Percentiles rank a stretch among this genome's conserved stretches.
Evolutionary conservation across 2,888 invertebrate genomes (phyloP).

Genomic region (Agapetus fuscipes): DNA sequence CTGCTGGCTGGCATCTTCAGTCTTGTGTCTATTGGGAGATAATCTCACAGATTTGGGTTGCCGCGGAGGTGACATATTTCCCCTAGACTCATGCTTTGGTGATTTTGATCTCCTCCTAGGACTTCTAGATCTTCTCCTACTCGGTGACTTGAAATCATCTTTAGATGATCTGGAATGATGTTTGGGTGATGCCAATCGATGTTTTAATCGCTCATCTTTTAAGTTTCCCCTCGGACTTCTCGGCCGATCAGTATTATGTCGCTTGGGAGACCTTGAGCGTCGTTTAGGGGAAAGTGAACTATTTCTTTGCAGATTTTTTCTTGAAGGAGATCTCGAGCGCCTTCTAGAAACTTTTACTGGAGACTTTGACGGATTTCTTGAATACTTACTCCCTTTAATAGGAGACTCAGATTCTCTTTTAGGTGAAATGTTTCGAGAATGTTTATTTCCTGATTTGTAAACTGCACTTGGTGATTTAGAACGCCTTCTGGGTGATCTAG

Average conservation of each 20-base stretch:
- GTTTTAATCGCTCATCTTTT: too few relatives aligned
- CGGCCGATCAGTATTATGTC: background rate
- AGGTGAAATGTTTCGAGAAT: too few relatives aligned
- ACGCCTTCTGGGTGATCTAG: too few relatives aligned
- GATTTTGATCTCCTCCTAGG: conserved; percentile 1
- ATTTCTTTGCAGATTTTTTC: too few relatives aligned
- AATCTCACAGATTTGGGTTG: background rate
- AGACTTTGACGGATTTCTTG: too few relatives aligned
- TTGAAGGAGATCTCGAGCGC: conserved; percentile 4
- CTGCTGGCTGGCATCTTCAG: background rate
- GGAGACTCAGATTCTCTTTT: too few relatives aligned
- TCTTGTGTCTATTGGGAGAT: background rate
- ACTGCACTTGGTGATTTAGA: too few relatives aligned
- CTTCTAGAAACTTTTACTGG: background rate
- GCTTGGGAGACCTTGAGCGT: background rate
- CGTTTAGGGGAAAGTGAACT: background rate
- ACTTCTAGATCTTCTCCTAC: too few relatives aligned
- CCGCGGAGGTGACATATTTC: background rate
- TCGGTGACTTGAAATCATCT: background rate
- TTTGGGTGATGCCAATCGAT: conserved; percentile 6
- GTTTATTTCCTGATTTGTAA: too few relatives aligned
- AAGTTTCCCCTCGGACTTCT: background rate
- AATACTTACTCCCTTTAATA: too few relatives aligned
- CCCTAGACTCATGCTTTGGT: background rate
- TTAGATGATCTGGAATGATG: conserved; percentile 4